Base-by-base conservation (phyloP, 1,140 invertebrate genomes). In the Colletes gigas region DNA sequence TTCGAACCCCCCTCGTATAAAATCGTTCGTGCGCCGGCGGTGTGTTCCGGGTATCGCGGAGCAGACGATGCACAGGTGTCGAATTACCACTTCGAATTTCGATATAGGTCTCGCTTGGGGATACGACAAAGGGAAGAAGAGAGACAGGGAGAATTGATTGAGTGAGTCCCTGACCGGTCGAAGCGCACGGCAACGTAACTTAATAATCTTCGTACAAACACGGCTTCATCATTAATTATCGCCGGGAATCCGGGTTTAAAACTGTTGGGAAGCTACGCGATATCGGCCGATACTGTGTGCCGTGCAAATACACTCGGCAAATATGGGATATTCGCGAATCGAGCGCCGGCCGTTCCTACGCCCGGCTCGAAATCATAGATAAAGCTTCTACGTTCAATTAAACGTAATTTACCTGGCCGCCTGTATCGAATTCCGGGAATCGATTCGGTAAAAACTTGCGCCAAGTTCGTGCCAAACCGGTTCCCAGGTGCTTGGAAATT, bases 121-220 rank as follows among this genome's bases (percentile, higher is more conserved):
- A 50, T 12, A 50, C 44, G 17, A 66, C 30, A 66, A 10, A 39
- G 63, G 47, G 17, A 62, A 21, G 10, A 6, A 44, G 62, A 10
- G 15, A 9, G 62, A 65, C 14, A 44, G 39, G n/a, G 63, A 19
- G 63, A 44, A 17, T 67, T 67, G 65, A 67, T 67, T 67, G 65
- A 67, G 63, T 39, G 14, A 60, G 65, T 67, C n/a, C 21, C 74
- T 66, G 70, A 50, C 71, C 70, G 71, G 30, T 66, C 57, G 41
- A 21, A 78, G 57, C 67, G 78, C 15, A 71, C 69, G 59, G 55
- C 52, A 75, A 78, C 83, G 75, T 88, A 88, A 86, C 78, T 88
- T 85, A 86, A 85, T 88, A 88, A 88, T 88, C 87, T 85, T 78
- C 75, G 81, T 83, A 85, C 83, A 88, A 88, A 88, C 83, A 87